These are phyloP conservation scores for Platysteira castanea DNA, from an alignment of 2,113 vertebrate genomes.

Conservation along the genomic window DNA sequence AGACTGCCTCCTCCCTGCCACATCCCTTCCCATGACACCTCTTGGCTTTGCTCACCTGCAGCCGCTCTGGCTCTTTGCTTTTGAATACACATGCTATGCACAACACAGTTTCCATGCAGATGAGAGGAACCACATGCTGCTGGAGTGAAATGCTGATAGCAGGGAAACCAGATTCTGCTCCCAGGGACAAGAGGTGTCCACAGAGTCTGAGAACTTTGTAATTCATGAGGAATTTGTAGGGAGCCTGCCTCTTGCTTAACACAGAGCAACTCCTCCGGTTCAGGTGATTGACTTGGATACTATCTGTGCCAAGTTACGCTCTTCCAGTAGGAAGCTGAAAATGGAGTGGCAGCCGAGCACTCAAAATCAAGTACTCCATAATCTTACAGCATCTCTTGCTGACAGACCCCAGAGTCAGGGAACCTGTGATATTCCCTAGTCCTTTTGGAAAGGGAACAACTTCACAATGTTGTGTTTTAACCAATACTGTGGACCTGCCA, in stretches of 20 bases:
- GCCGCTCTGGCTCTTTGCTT: constrained; percentile 4
- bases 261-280: not conserved
- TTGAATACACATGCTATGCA: not conserved
- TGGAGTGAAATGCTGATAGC: not conserved
- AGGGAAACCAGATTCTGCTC: constrained; percentile 30
- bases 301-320: not conserved
- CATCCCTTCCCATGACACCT: constrained; percentile 45
- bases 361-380: not conserved
- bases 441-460: not conserved
- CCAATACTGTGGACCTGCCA: not conserved
- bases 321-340: not conserved
- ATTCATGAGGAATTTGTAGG: not conserved
- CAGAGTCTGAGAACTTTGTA: not conserved
- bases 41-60: constrained; percentile 60
- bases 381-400: not conserved
- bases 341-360: not conserved
- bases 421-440: not conserved
- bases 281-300: not conserved
- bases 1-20: constrained; percentile 44
- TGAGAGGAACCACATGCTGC: constrained; percentile 41
- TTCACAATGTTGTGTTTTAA: not conserved
- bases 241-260: not conserved
- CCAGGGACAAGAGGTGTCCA: not conserved
- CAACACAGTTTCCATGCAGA: not conserved
- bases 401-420: not conserved